These are phyloP conservation scores for Nibea albiflora DNA, from an alignment of 2,113 vertebrate species.

Conservation along the genomic window DNA sequence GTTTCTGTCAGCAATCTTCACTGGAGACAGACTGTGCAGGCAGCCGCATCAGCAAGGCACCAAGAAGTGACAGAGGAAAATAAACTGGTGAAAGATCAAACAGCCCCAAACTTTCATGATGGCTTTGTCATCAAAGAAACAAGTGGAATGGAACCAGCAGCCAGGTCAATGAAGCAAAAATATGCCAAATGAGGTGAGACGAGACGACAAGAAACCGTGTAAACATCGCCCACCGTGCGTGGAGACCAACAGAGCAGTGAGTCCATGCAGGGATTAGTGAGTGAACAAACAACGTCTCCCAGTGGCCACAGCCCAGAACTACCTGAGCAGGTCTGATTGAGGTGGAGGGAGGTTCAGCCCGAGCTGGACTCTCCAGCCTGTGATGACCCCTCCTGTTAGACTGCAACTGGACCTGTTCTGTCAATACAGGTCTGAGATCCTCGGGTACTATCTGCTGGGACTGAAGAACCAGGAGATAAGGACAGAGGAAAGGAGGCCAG, in stretches of 20 bases:
- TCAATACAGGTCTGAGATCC: conserved; percentile 20
- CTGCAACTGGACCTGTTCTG: not conserved
- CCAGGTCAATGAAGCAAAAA: not conserved
- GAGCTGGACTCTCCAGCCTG: not conserved
- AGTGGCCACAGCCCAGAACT: not conserved
- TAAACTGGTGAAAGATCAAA: not conserved
- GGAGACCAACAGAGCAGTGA: not conserved
- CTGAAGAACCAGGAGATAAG: not conserved
- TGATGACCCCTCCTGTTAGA: not conserved
- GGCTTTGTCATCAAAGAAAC: not conserved
- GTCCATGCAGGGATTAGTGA: not conserved
- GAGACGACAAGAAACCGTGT: not conserved
- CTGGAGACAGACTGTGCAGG: not conserved
- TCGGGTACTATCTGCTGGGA: conserved; percentile 28
- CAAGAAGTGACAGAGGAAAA: not conserved
- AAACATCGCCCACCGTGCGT: too few relatives aligned
- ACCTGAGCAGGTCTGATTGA: conserved; percentile 17
- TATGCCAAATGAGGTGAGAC: not conserved
- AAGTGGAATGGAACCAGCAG: not conserved
- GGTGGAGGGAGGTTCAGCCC: not conserved
- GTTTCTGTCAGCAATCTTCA: not conserved
- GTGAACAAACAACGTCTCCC: not conserved
- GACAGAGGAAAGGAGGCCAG: not conserved
- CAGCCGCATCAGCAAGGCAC: not conserved
- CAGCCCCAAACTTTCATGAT: not conserved